Conservation (phyloP, 64 coral and sea anemone genomes). For the Hydrozoanthus tunicans region DNA sequence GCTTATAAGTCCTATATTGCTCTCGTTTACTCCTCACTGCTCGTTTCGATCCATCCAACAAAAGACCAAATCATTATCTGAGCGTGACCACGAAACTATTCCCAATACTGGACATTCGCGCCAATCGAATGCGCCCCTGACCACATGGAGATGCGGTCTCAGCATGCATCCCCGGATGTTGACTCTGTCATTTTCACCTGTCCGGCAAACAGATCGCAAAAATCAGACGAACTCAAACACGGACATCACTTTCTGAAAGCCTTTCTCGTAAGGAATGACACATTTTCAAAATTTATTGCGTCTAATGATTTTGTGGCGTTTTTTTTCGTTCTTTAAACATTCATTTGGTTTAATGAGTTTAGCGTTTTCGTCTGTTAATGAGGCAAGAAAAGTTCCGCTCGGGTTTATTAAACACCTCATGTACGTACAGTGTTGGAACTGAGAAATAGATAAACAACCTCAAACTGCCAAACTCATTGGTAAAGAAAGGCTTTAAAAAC, state of each 20-base stretch:
- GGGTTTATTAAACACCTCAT: slow-evolving; percentile 37
- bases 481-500: slow-evolving; percentile 6
- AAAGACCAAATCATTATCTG: slow-evolving; percentile 39
- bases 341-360: slow-evolving; percentile 14
- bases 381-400: not conserved
- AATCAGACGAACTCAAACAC: not conserved
- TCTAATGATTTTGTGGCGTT: not conserved
- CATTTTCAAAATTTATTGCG: slow-evolving; percentile 1
- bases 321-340: not conserved
- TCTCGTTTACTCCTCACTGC: not conserved
- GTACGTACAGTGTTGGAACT: not conserved
- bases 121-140: slow-evolving; percentile 60
- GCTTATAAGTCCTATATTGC: slow-evolving; percentile 6
- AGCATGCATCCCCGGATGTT: slow-evolving; percentile 54
- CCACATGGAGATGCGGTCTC: slow-evolving; percentile 63
- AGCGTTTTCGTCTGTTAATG: slow-evolving; percentile 25
- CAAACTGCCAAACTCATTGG: not conserved
- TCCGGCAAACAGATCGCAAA: slow-evolving; percentile 20
- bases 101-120: slow-evolving; percentile 43
- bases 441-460: slow-evolving; percentile 3
- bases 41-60: slow-evolving; percentile 14
- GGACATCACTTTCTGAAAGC: not conserved
- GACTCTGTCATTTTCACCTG: slow-evolving; percentile 37
- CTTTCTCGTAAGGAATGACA: not conserved
- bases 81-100: slow-evolving; percentile 53